phyloP scores from a whole-genome alignment of 2,888 invertebrate species.

The Drepana falcataria region DNA sequence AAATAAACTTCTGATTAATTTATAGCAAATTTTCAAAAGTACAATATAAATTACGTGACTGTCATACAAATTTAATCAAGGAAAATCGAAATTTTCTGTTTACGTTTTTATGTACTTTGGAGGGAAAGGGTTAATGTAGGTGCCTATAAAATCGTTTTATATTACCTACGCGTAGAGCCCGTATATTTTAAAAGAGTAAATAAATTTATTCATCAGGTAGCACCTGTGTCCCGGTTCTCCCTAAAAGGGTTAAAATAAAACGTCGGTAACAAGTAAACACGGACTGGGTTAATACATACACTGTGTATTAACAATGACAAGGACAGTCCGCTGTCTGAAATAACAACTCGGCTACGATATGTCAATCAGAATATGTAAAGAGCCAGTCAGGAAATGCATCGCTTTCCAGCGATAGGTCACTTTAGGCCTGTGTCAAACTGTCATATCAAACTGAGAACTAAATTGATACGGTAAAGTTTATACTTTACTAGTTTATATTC shows the following conservation, averaged over 20 bases:
- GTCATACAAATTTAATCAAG: not conserved
- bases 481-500: not conserved
- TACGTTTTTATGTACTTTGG: not conserved
- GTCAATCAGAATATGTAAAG: slow-evolving; percentile 12
- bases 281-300: not conserved
- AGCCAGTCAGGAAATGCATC: slow-evolving; percentile 8
- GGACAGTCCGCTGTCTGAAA: slow-evolving; percentile 2
- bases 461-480: slow-evolving; percentile 5
- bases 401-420: slow-evolving; percentile 9
- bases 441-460: slow-evolving; percentile 6
- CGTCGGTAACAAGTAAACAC: slow-evolving; percentile 2
- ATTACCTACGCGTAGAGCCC: not conserved
- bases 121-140: not conserved
- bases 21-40: too few relatives aligned
- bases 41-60: not conserved
- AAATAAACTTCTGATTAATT: too few relatives aligned
- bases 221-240: slow-evolving; percentile 2
- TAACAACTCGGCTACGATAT: slow-evolving; percentile 10
- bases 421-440: slow-evolving; percentile 11
- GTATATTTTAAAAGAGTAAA: slow-evolving; percentile 4
- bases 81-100: not conserved
- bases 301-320: not conserved
- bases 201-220: slow-evolving; percentile 3
- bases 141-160: not conserved
- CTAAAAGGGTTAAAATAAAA: slow-evolving; percentile 2